phyloP scores from a whole-genome alignment of 2,797 vertebrate species.

The Hydrolagus colliei region DNA sequence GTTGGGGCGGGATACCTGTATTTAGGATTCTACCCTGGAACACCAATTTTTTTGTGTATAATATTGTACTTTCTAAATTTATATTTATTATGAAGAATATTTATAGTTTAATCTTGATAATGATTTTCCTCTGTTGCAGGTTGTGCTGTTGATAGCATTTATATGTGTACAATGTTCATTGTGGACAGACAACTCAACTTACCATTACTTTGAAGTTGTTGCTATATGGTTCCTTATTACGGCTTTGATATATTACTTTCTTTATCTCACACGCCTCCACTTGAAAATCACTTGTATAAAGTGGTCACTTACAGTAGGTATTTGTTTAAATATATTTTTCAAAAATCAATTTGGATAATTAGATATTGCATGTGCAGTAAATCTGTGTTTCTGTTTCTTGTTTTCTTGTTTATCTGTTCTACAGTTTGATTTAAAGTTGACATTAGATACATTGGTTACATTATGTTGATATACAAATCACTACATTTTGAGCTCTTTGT shows the following conservation, averaged over 20 bases:
- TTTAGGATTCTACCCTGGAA: too few relatives aligned
- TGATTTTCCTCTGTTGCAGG: constrained; percentile 49
- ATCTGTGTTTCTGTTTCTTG: too few relatives aligned
- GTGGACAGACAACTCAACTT: constrained; percentile 58
- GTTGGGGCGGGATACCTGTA: too few relatives aligned
- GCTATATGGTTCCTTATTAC: constrained; percentile 75
- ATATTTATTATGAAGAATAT: not conserved
- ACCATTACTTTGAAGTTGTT: constrained; percentile 80
- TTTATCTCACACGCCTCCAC: constrained; percentile 76
- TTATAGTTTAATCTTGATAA: constrained; percentile 18
- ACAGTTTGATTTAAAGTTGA: too few relatives aligned
- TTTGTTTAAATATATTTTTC: not conserved
- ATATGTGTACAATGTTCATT: constrained; percentile 61
- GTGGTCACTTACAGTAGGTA: constrained; percentile 81
- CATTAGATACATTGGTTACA: too few relatives aligned
- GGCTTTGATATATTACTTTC: constrained; percentile 75
- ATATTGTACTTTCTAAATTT: too few relatives aligned
- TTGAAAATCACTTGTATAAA: constrained; percentile 74
- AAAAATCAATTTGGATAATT: not conserved
- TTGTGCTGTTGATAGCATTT: constrained; percentile 72
- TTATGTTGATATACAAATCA: too few relatives aligned
- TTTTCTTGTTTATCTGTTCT: too few relatives aligned
- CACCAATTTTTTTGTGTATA: too few relatives aligned
- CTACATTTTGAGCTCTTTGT: too few relatives aligned
- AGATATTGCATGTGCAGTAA: not conserved